Base-by-base conservation (phyloP, 2,888 invertebrate genomes). In the Mellilla xanthometata region DNA sequence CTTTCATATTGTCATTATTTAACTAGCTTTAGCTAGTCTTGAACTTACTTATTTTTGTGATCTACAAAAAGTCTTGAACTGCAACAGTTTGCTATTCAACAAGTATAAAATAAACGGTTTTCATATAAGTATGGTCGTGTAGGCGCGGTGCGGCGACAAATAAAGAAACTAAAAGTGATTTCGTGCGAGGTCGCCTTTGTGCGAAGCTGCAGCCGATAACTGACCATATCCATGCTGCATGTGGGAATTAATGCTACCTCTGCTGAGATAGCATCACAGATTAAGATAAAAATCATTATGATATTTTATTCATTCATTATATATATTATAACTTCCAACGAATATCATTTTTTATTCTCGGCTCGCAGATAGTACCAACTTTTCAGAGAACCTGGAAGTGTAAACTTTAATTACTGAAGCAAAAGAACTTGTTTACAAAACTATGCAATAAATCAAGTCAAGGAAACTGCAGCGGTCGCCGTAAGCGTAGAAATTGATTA, bases 111-210 rank as follows among this genome's bases (percentile, higher is more conserved):
- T 61, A 54, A 49, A 45, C 46, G 30, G 49, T 53, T 58, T 56
- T 51, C 43, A 64, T 66, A 68, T 72, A 60, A 65, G 64, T 64
- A 65, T 58, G 52, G 58, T 47, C 44, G 65, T 64, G 74, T 75
- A 72, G 74, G 76, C 63, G 69, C 70, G 54, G 51, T 60, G 68
- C 69, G 55, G 52, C 62, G 58, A 68, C 61, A 68, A 69, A 71
- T 70, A 76, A 74, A 76, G 41, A 66, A 68, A 73, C 68, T 56
- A 65, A 76, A 77, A 70, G 63, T 63, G 66, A 70, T 72, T 65
- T 56, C 54, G 57, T 54, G 56, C 73, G 70, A 76, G 76, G 76
- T 72, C 76, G 69, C 56, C 70, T 76, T 79, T 78, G 76, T 77
- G 65, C 41, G 28, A 33, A 47, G 31, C 31, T 36, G 36, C 56